phyloP scores from a whole-genome alignment of 2,113 vertebrate genomes.

The Mobula hypostoma region DNA sequence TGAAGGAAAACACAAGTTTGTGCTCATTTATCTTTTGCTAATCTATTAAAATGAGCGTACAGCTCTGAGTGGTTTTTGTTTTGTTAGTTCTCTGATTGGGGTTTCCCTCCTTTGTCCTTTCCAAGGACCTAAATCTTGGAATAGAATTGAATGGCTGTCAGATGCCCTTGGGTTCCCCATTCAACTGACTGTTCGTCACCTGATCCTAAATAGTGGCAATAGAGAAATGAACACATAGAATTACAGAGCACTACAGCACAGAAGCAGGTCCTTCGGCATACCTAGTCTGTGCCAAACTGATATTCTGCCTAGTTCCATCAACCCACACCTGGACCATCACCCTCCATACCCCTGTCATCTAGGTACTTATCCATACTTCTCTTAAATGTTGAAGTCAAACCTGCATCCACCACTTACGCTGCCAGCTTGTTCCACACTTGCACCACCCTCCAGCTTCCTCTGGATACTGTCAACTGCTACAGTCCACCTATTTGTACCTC shows the following conservation, averaged over 20 bases:
- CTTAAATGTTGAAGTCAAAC: no score
- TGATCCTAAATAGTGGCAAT: not conserved
- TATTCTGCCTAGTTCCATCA: no score
- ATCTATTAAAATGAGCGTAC: slow-evolving; percentile 18
- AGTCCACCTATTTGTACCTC: not conserved
- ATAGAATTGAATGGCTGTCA: not conserved
- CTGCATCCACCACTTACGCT: no score
- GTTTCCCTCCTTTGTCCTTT: not conserved
- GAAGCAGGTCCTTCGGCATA: no score
- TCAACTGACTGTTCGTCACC: not conserved
- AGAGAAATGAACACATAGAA: no score
- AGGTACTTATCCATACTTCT: no score
- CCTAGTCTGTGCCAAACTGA: no score
- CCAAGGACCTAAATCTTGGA: not conserved
- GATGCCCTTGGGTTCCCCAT: not conserved
- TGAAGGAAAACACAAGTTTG: slow-evolving; percentile 84
- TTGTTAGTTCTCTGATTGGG: not conserved
- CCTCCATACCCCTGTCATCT: no score
- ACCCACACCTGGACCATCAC: no score
- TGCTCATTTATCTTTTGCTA: slow-evolving; percentile 1
- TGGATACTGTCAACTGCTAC: not conserved
- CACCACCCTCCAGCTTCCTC: not conserved
- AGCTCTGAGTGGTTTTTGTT: not conserved
- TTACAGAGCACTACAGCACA: no score
- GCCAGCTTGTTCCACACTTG: no score